These are phyloP conservation scores for Leucophenga maculata DNA, from an alignment of 2,888 invertebrate species.

Conservation along the genomic window DNA sequence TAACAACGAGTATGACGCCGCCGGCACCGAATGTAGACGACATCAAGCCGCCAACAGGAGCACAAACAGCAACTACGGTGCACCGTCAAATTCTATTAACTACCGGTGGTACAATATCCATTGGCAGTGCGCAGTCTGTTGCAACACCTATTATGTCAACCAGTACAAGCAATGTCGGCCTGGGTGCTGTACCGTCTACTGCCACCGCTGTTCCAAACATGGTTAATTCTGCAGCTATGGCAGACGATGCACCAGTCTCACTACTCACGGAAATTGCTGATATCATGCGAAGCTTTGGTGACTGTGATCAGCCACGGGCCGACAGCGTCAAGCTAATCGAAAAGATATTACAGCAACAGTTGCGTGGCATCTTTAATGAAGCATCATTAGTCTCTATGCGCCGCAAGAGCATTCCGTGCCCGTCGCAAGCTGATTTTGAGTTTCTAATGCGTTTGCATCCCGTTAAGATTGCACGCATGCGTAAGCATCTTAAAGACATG, in stretches of 20 bases:
- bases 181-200: conserved; percentile 25
- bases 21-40: conserved; percentile 39
- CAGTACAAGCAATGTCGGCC: conserved; percentile 14
- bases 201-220: conserved; percentile 11
- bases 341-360: conserved; percentile 86
- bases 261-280: conserved; percentile 79
- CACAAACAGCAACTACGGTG: conserved; percentile 48
- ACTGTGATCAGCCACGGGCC: conserved; percentile 84
- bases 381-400: conserved; percentile 80
- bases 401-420: conserved; percentile 77
- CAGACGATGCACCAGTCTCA: conserved; percentile 62
- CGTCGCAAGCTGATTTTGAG: conserved; percentile 79
- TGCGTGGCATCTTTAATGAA: conserved; percentile 83
- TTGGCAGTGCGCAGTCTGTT: conserved; percentile 39
- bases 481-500: conserved; percentile 81
- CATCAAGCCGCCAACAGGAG: conserved; percentile 42
- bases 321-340: conserved; percentile 90
- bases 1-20: conserved; percentile 47
- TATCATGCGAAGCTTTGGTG: conserved; percentile 96
- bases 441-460: conserved; percentile 88
- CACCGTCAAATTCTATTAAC: conserved; percentile 55
- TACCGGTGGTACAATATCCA: conserved; percentile 43
- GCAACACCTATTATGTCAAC: conserved; percentile 27
- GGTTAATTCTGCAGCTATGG: conserved; percentile 27
- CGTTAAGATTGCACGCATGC: conserved; percentile 81